phyloP scores from a whole-genome alignment of 2,113 vertebrate species.

The Aviceda subcristata region DNA sequence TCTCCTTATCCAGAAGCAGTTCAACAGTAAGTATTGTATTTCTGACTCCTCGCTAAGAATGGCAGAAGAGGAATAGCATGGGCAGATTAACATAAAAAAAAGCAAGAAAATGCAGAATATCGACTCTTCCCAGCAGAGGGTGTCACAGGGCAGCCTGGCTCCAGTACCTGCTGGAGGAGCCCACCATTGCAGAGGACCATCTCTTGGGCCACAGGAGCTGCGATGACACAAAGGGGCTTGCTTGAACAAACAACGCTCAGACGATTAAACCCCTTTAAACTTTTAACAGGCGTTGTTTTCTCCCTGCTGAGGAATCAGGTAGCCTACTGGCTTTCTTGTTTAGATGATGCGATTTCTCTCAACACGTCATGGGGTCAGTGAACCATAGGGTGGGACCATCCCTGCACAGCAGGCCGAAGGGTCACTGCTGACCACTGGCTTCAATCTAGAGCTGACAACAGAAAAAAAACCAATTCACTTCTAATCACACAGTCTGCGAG shows the following conservation, averaged over 20 bases:
- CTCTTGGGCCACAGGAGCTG: neutral
- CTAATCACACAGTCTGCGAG: neutral
- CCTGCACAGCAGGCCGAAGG: neutral
- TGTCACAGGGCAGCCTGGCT: neutral
- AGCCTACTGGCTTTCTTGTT: neutral
- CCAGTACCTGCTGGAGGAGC: neutral
- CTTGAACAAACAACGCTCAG: neutral
- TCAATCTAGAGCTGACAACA: neutral
- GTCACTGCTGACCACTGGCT: neutral
- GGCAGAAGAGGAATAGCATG: accelerated
- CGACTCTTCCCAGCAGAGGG: neutral
- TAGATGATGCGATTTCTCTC: neutral
- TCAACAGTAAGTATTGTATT: neutral
- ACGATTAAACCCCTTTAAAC: neutral
- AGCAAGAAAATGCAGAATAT: neutral
- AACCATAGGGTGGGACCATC: neutral
- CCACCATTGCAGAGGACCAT: neutral
- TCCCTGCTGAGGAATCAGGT: neutral
- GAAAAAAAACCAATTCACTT: neutral
- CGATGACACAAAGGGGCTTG: neutral
- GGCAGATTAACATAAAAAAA: neutral
- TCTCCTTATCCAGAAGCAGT: neutral
- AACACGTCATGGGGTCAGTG: too few species aligned
- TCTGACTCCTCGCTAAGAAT: neutral
- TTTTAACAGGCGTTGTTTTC: neutral